These are phyloP conservation scores for Gastrophysa polygoni DNA, from an alignment of 2,888 invertebrate species.

Conservation along the genomic window DNA sequence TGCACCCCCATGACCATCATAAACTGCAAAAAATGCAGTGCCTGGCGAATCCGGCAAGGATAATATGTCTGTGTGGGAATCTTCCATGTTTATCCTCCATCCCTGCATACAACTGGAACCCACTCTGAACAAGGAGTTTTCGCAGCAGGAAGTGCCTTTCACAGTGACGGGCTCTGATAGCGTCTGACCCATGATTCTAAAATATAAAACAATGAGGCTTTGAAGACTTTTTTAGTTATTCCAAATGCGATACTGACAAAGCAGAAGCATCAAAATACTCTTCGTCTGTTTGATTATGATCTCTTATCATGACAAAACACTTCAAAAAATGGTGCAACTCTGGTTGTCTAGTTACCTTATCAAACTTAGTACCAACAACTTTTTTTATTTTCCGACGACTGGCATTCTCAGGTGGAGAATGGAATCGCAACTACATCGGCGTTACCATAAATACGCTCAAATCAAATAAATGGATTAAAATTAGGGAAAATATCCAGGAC, in stretches of 20 bases:
- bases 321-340: constrained; percentile 10
- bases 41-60: constrained; percentile 91
- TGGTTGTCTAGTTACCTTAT: background rate
- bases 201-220: constrained; percentile 19
- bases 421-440: background rate
- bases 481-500: background rate
- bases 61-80: constrained; percentile 95
- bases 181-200: constrained; percentile 88
- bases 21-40: constrained; percentile 94
- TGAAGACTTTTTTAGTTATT: background rate
- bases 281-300: background rate
- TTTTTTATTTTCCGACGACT: background rate
- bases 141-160: constrained; percentile 82
- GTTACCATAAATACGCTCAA: background rate
- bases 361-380: background rate
- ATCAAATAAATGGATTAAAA: constrained; percentile 4
- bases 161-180: constrained; percentile 95
- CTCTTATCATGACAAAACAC: constrained; percentile 14
- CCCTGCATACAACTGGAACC: constrained; percentile 99
- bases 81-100: constrained; percentile 99
- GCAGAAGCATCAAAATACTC: background rate
- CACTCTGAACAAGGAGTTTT: constrained; percentile 74
- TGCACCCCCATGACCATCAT: constrained; percentile 91
- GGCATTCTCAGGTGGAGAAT: background rate
- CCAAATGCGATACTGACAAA: constrained; percentile 12